A percentile compares a stretch with the other conserved stretches of the same genome.
phyloP scores from a whole-genome alignment of 2,888 invertebrate genomes.

The Eledone cirrhosa region DNA sequence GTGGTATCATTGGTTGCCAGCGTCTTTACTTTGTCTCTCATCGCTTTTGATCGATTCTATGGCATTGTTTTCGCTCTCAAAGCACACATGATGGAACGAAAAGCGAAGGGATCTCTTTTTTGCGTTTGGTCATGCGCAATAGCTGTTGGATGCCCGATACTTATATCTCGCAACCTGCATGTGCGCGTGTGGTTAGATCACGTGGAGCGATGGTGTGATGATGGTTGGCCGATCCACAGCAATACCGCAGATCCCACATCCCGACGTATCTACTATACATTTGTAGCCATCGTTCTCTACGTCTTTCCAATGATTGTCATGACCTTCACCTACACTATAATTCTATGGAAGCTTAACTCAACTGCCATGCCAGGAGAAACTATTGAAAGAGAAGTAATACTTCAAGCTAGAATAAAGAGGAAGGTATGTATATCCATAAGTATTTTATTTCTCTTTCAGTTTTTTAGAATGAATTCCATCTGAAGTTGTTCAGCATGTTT shows the following conservation, averaged over 20 bases:
- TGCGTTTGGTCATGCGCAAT: slow-evolving; percentile 76
- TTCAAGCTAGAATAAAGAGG: slow-evolving; percentile 54
- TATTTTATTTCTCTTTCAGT: neutral
- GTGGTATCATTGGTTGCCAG: slow-evolving; percentile 78
- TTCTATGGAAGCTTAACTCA: slow-evolving; percentile 73
- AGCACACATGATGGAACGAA: slow-evolving; percentile 74
- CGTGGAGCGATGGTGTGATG: slow-evolving; percentile 79
- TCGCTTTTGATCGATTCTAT: slow-evolving; percentile 83
- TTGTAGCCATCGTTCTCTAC: slow-evolving; percentile 78
- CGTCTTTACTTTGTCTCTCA: slow-evolving; percentile 79
- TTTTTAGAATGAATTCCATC: too few species aligned
- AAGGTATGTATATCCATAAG: slow-evolving; percentile 45
- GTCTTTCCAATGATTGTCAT: slow-evolving; percentile 81
- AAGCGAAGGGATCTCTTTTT: slow-evolving; percentile 74
- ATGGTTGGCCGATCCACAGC: slow-evolving; percentile 63
- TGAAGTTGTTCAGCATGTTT: too few species aligned
- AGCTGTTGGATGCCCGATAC: slow-evolving; percentile 70
- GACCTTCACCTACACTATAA: slow-evolving; percentile 77
- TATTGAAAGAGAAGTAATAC: slow-evolving; percentile 48
- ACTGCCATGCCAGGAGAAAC: slow-evolving; percentile 63
- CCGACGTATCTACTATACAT: slow-evolving; percentile 80
- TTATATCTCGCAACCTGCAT: slow-evolving; percentile 67
- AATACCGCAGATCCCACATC: slow-evolving; percentile 60
- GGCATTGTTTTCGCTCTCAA: slow-evolving; percentile 80
- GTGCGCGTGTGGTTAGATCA: slow-evolving; percentile 80